Base-by-base conservation (phyloP, 2,888 invertebrate species). In the Geotrupes spiniger region DNA sequence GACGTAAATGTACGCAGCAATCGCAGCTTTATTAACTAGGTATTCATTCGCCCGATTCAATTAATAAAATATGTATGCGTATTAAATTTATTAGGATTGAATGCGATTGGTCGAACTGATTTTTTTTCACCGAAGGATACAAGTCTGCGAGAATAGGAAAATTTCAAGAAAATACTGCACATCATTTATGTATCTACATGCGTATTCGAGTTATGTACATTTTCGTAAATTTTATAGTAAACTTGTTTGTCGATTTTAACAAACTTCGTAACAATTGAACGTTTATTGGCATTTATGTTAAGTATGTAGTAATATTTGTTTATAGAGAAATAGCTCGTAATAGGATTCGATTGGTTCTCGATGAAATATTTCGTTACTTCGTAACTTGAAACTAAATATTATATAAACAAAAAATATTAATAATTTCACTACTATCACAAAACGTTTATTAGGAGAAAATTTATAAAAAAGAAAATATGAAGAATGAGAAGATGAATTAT, bases 31-130 rank as follows among this genome's bases (percentile, higher is more conserved):
- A 21, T 21, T 21, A 21, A 21, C n/a, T n/a, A n/a, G n/a, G n/a
- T n/a, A n/a, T n/a, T n/a, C n/a, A n/a, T 21, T 21, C 21, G 6
- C 6, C 6, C 3, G 21, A 21, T 21, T 21, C 21, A 21, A 21
- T 21, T 4, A 21, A 21, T 21, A 21, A 21, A 21, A 21, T 21
- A 21, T 6, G 6, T 21, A 21, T 21, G 21, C 21, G 21, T 21
- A 21, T 21, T 21, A 21, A 21, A 21, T 21, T 21, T 6, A 21
- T 21, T n/a, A n/a, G 11, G 37, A 28, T 39, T 45, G 31, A 16
- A 45, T 36, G 21, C 29, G 29, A 45, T 39, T 45, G 45, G 45
- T 45, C 45, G 27, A 45, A 45, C 31, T 36, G 25, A 43, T 43
- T 25, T 26, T 36, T 45, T 14, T 39, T 45, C 31, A 46, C 40